These are phyloP conservation scores for Platycheirus albimanus DNA, from an alignment of 2,888 invertebrate species.

Conservation along the genomic window DNA sequence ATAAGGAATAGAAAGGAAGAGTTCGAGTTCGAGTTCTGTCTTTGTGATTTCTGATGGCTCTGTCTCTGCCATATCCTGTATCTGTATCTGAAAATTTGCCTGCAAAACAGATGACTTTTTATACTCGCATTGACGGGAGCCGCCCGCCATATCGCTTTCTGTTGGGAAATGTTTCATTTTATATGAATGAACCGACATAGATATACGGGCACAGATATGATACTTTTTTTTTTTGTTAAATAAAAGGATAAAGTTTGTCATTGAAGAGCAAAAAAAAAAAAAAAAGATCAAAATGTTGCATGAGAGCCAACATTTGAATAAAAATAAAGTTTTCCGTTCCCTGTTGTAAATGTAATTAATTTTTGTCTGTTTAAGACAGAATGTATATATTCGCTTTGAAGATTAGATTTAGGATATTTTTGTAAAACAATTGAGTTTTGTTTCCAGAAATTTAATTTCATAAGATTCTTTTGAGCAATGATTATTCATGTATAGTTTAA, in stretches of 20 bases:
- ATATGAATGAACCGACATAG: background rate
- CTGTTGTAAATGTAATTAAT: constrained; percentile 20
- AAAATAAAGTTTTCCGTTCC: constrained; percentile 16
- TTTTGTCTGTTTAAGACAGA: constrained; percentile 1
- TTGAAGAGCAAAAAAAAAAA: background rate
- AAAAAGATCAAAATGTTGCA: constrained; percentile 23
- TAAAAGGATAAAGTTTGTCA: constrained; percentile 56
- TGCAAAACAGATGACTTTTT: constrained; percentile 23
- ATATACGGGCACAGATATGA: constrained; percentile 29
- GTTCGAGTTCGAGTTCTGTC: too few species aligned
- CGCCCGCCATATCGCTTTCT: constrained; percentile 4
- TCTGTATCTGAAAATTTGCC: background rate
- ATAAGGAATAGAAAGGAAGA: too few species aligned
- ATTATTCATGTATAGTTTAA: too few species aligned
- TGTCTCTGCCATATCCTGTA: background rate
- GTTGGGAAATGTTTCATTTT: constrained; percentile 21
- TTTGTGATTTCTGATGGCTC: too few species aligned
- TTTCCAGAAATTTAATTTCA: background rate
- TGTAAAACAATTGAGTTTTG: background rate
- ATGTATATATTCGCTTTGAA: background rate
- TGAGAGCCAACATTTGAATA: constrained; percentile 12
- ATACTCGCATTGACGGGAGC: constrained; percentile 11
- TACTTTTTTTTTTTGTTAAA: constrained; percentile 28
- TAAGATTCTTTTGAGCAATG: background rate
- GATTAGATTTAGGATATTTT: constrained; percentile 15